Evolutionary conservation across 2,888 invertebrate genomes (phyloP).

Genomic region (Parthenolecanium corni): DNA sequence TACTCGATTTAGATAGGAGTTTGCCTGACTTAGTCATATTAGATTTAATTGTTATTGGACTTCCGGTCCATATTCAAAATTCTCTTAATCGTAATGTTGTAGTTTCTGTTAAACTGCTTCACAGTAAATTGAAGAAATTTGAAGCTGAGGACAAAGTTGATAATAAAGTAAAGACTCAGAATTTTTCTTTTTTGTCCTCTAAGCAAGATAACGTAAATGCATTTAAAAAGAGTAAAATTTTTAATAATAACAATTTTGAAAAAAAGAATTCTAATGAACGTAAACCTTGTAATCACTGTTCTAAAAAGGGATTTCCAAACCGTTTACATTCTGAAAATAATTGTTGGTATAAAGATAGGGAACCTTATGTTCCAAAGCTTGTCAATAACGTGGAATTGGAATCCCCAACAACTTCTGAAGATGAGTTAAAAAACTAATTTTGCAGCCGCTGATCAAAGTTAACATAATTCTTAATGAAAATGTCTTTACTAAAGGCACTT

Average conservation of each 20-base stretch:
- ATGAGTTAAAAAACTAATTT: slow-evolving; percentile 14
- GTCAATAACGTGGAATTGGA: background rate
- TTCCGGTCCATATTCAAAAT: background rate
- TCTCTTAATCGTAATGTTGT: background rate
- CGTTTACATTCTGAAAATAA: background rate
- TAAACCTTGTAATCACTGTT: background rate
- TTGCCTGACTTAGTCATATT: background rate
- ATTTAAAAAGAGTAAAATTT: background rate
- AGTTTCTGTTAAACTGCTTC: background rate
- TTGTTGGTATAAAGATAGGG: background rate
- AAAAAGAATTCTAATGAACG: background rate
- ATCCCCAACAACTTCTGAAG: background rate
- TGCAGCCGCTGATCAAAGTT: slow-evolving; percentile 11
- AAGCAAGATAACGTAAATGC: background rate
- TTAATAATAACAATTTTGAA: background rate
- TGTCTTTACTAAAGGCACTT: background rate
- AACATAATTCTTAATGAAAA: background rate
- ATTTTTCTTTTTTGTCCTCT: too few relatives aligned
- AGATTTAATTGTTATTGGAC: background rate
- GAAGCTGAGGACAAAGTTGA: background rate
- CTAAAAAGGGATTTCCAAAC: background rate
- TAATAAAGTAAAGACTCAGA: too few relatives aligned
- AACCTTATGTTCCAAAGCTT: background rate
- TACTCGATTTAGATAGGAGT: background rate
- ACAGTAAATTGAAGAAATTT: background rate